Base-by-base conservation (phyloP, 2,888 invertebrate genomes). In the Sinhomidia bicolor region DNA sequence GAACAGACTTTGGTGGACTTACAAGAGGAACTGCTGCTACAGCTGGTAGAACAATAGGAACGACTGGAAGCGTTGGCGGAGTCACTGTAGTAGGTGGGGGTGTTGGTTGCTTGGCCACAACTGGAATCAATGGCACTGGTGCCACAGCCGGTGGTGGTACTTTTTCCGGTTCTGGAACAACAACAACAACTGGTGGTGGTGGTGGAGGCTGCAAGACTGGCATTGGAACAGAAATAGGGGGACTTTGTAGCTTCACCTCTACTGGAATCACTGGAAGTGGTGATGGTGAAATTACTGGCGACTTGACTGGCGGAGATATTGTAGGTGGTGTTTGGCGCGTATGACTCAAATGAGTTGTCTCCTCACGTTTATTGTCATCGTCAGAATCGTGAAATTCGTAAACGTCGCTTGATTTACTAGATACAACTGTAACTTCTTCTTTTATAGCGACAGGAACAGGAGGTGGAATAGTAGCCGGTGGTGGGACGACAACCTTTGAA, bases 331-430 rank as follows among this genome's bases (percentile, higher is more conserved):
- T 89, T 17, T 87, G 89, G 14, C 79, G 44, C 23, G 89, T 76
- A 68, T 80, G 88, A 60, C 82, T 88, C 4, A 86, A 32, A 1
- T 85, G 89, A 0, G 87, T 60, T n/a, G 71, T 88, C 23, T 86
- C 83, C 14, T 32, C 36, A 14, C 81, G 88, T 14, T 83, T 88
- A 29, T 88, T 87, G 93, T 97, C 97, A 93, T 98, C 98, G 57
- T 96, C 96, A 5, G 97, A 97, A 93, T 98, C 98, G 93, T 97
- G 96, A 93, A 98, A 98, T 93, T 98, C 98, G 93, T 98, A 98
- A 2, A 98, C 95, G 93, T 98, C 98, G 10, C 96, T 96, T 0
- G 96, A 65, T 71, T 88, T 88, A 62, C 62, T 74, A 9, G 74
- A 7, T n/a, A 20, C 10, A 26, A 36, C 9, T 14, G 23, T 2